Evolutionary conservation across 2,888 invertebrate genomes (phyloP), one percentile per base, ranked within the genome.

Genomic region (Phalangium opilio): DNA sequence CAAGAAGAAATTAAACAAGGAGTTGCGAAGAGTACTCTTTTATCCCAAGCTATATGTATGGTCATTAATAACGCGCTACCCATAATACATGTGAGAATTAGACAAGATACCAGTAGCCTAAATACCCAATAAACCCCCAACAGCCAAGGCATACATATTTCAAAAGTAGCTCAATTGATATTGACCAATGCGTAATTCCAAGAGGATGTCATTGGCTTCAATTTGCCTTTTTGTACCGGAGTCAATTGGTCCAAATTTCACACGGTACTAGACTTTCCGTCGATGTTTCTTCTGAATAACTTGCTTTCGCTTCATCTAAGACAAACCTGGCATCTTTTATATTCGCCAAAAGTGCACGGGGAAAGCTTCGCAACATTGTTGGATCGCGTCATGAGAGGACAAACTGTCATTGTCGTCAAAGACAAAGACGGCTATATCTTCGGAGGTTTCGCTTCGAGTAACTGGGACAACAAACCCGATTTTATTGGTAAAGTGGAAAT

Each of bases 321-420:
- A 60, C 67, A 76, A 55, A 79, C 82, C 63, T 91, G 90, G 90
- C 72, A 86, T 58, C 82, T 87, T 61, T 70, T 90, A 2, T 90
- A 85, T 69, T 85, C 84, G 7, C 83, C 83, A 14, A 78, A 80
- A 62, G 78, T 82, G 46, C 84, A 89, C 62, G 91, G 91, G 0
- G 87, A 89, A 68, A 87, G 87, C 45, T 91, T 67, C 53, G 54
- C 63, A 0, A 78, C 87, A 0, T 49, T 67, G 41, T 46, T 61
- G 3, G 55, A 58, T 32, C 54, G 53, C 32, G 59, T 64, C 19
- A 54, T 59, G 15, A 55, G 63, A 45, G 69, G 69, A 3, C 67
- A 68, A 1, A 84, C 83, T 0, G 68, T 93, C 1, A 66, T 93
- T 3, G 76, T 93, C 35, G 70, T 93, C 2, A 61, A 62, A 51